Evolutionary conservation across 2,888 invertebrate genomes (phyloP), one percentile per base, ranked within the genome.

Genomic region (Chymomyza fuscimana): DNA sequence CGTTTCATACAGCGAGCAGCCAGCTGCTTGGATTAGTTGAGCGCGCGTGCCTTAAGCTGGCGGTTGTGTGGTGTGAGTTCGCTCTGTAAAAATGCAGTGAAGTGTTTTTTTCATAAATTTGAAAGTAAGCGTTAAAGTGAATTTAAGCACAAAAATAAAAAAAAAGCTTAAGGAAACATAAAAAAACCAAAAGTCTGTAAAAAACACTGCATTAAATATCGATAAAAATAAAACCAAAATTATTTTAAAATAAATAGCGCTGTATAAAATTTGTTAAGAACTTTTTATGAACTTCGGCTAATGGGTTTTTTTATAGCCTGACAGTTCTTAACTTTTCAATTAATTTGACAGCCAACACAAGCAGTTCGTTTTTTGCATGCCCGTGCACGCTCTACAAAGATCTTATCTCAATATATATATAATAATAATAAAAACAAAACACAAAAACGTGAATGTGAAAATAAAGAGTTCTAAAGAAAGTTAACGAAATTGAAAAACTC

Each of bases 301-400:
- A 84, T 84, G 85, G 63, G 22, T 29, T 32, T 61, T 25, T 58
- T 64, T 64, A 54, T 22, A 54, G 54, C 36, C 36, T 22, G 40
- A 12, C 40, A 46, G 32, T 63, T 9, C 4, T 78, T 74, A 84
- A 84, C 82, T 84, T 84, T 83, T 85, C 87, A 85, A 86, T 84
- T 84, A 84, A 84, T 87, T 84, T 77, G 76, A 82, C 69, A 61
- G 61, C 71, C n/a, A 22, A 22, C 29, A 62, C 9, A 46, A 69
- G 74, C 81, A 70, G 64, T 67, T 76, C 72, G 73, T 73, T 80
- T 80, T 79, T 72, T 79, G 77, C 51, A 6, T 76, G 73, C 67
- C 71, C 60, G 32, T 15, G 10, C 54, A 19, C 5, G 22, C 16
- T 22, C 81, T 79, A 80, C 80, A 84, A 80, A 82, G 83, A 83